Evolutionary conservation across 2,113 vertebrate species (phyloP), one percentile per base, ranked within the genome.

Genomic region (Symphodus melops): DNA sequence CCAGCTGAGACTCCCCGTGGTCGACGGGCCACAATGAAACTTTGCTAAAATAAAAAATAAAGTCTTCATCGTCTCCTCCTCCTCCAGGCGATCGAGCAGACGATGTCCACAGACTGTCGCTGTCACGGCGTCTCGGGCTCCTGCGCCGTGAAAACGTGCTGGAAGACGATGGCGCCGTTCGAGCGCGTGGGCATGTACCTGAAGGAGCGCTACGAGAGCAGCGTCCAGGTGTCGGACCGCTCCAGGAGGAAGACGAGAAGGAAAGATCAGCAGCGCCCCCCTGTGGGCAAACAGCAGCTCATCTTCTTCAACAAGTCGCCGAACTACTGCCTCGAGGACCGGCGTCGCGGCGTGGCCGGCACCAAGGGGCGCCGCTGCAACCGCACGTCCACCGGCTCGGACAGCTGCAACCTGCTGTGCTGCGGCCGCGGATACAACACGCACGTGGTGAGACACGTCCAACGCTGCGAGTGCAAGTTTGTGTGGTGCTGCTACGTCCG

Each of bases 401-500:
- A 95, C 0, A 95, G 98, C 79, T 99, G 98, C 77, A 96, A 96
- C 86, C 93, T 99, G 66, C 95, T 99, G 2, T 99, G 98, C 92
- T 99, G 98, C 0, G 98, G 98, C 8, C 90, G 97, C 0, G 98
- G 98, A 1, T 99, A 99, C 94, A 98, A 99, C 90, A 99, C 98
- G 0, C 97, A 96, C 0, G 95, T 99, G 1, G 97, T 97, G 63
- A 87, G 98, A 37, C 95, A 96, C 0, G 95, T 98, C 76, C 95
- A 97, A 2, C 94, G 97, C 62, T 99, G 98, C 0, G 96, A 98
- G 37, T 99, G 98, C 89, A 98, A 97, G 90, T 99, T 99, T 0
- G 91, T 99, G 54, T 99, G 98, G 98, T 99, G 98, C 93, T 99
- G 98, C 91, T 98, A 97, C 0, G 98, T 99, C 23, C 96, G 94